Evolutionary conservation across 2,888 invertebrate genomes (phyloP), one percentile per base, ranked within the genome.

Genomic region (Zaprionus bogoriensis): DNA sequence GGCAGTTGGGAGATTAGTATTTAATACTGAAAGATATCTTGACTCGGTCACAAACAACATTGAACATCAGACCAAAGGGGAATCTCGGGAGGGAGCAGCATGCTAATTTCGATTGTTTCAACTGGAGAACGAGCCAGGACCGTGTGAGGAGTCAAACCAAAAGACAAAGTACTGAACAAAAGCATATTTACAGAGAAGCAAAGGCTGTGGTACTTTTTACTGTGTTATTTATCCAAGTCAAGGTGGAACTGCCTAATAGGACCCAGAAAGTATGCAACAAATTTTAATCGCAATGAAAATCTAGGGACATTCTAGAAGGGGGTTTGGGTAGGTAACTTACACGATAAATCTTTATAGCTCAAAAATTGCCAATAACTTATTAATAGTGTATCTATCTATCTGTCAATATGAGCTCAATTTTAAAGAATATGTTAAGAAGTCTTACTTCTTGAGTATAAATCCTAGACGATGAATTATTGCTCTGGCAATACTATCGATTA

Each of bases 31-130:
- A n/a, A n/a, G n/a, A n/a, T n/a, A n/a, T n/a, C 3, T 14, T 1
- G 12, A 20, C 9, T 23, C 17, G 4, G 41, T 9, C 51, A 70
- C 30, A 17, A 36, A 17, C 32, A 36, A 70, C 53, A 59, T 47
- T 48, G 20, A 72, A 57, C 48, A 55, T 2, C 42, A 53, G 45
- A 9, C 14, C 38, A 30, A 4, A 12, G 14, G 19, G 19, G 38
- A 19, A 20, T 12, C 4, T 6, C 2, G 14, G 22, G 7, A 19
- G 22, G 12, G 52, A 41, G n/a, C 17, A 9, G 22, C 78, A 79
- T 79, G 78, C 78, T 74, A 75, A 75, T 80, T 80, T 79, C 2
- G 54, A 36, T 46, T 6, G 30, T 38, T 46, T 25, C 14, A 46
- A 53, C 32, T 47, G 25, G 12, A 28, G 52, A 59, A 42, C 57